Base-by-base conservation (phyloP, 2,888 invertebrate genomes). In the Panzeria rudis region DNA sequence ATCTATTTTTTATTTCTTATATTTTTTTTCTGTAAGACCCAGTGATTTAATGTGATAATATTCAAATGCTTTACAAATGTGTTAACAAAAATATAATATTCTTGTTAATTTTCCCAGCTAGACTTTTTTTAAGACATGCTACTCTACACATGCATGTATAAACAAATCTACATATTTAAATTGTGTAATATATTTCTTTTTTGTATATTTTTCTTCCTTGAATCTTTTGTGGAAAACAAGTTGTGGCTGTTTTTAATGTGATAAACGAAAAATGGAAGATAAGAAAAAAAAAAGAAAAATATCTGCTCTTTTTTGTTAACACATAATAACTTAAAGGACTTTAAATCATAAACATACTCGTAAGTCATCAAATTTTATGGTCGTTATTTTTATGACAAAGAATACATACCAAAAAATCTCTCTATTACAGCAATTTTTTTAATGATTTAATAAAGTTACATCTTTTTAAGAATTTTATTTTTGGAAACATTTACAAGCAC, bases 301-400 rank as follows among this genome's bases (percentile, higher is more conserved):
- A n/a, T n/a, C n/a, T n/a, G n/a, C n/a, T 23, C 23, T 13, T 5
- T 23, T 17, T 5, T 66, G 29, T 25, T 5, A 76, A 4, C 29
- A 68, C 29, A 54, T 69, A 64, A 82, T 71, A 66, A 71, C 76
- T 76, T 64, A 50, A 71, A 76, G 76, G 64, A 82, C 64, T 82
- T 56, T 38, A 64, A 66, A 64, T 82, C 69, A 82, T 71, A 35
- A 62, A 56, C 69, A 82, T 54, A 13, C 38, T 41, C 38, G 38
- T 41, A 47, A 76, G 66, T 52, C 66, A 80, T 73, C 50, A 80
- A 66, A 73, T 79, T 54, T 32, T 71, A 52, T 79, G 69, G n/a
- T 54, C 23, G 15, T 52, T 38, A n/a, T 35, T 50, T 20, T 17
- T 56, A 41, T 25, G 17, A 38, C 23, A n/a, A n/a, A 15, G 11